Percentiles rank a stretch among this genome's conserved stretches.
Conservation (phyloP, 1,140 invertebrate genomes). For the Drosophila bocqueti region DNA sequence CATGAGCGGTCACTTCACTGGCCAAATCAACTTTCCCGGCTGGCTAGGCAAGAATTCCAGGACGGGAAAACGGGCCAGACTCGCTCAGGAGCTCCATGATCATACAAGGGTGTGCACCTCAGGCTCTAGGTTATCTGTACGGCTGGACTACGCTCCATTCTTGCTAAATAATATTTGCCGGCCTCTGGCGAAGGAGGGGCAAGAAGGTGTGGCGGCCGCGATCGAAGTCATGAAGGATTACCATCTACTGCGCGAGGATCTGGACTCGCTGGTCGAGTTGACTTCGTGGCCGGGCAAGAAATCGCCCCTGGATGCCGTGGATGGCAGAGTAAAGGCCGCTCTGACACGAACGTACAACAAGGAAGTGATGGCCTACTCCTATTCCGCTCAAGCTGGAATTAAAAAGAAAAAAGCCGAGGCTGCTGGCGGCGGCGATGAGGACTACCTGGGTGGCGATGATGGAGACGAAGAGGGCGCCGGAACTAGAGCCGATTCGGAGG, state of each 20-base stretch:
- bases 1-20: constrained; percentile 91
- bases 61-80: constrained; percentile 91
- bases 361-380: constrained; percentile 89
- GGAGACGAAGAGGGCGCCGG: constrained; percentile 83
- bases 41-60: constrained; percentile 99
- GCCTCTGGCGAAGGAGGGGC: constrained; percentile 90
- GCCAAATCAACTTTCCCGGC: constrained; percentile 94
- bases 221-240: constrained; percentile 93
- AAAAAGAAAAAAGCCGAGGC: constrained; percentile 87
- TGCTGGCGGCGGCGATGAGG: constrained; percentile 76
- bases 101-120: constrained; percentile 93
- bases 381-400: constrained; percentile 87
- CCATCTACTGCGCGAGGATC: constrained; percentile 94
- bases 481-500: constrained; percentile 81
- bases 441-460: constrained; percentile 28
- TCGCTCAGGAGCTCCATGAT: constrained; percentile 92
- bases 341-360: constrained; percentile 97
- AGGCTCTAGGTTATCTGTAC: constrained; percentile 91
- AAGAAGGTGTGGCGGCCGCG: constrained; percentile 90
- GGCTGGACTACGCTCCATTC: constrained; percentile 92
- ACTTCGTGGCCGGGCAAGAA: constrained; percentile 92
- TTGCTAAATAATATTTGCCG: constrained; percentile 90
- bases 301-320: constrained; percentile 91
- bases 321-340: constrained; percentile 95
- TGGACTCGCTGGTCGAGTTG: constrained; percentile 94